Percentiles rank a stretch among this genome's conserved stretches.
Evolutionary conservation across 1,140 invertebrate species (phyloP).

Genomic region (Triops cancriformis): DNA sequence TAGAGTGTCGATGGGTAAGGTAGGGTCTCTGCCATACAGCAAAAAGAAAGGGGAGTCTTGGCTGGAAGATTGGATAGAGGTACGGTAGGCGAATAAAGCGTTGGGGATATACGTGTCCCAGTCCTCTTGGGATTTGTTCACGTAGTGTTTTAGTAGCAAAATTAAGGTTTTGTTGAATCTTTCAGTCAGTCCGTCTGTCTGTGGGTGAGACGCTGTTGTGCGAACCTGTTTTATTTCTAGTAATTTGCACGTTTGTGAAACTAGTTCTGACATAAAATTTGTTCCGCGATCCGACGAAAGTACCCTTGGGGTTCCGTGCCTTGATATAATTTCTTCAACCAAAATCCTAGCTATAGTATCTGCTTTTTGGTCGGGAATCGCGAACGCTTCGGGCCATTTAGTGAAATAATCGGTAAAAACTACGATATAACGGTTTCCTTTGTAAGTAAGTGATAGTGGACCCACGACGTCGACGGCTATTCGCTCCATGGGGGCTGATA

Average conservation of each 20-base stretch:
- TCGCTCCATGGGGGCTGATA: background rate
- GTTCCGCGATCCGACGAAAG: background rate
- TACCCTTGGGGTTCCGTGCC: background rate
- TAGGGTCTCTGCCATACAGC: background rate
- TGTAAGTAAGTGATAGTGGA: conserved; percentile 1
- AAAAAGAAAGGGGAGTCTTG: background rate
- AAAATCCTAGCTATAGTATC: no score
- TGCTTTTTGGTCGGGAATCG: no score
- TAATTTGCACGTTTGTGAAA: background rate
- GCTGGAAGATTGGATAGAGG: background rate
- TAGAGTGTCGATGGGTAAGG: background rate
- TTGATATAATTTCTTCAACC: background rate
- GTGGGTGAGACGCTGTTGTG: no score
- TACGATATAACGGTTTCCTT: conserved; percentile 18
- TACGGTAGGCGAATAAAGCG: background rate
- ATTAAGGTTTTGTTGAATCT: no score
- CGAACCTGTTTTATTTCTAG: background rate
- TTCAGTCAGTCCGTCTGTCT: no score
- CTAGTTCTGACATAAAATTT: background rate
- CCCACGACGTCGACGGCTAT: conserved; percentile 19
- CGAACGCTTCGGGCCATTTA: conserved; percentile 17
- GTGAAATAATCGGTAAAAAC: conserved; percentile 15
- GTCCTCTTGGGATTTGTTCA: no score
- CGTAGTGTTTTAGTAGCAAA: no score
- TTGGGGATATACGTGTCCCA: no score